Conservation (phyloP, 2,888 invertebrate genomes). For the Alitta virens region DNA sequence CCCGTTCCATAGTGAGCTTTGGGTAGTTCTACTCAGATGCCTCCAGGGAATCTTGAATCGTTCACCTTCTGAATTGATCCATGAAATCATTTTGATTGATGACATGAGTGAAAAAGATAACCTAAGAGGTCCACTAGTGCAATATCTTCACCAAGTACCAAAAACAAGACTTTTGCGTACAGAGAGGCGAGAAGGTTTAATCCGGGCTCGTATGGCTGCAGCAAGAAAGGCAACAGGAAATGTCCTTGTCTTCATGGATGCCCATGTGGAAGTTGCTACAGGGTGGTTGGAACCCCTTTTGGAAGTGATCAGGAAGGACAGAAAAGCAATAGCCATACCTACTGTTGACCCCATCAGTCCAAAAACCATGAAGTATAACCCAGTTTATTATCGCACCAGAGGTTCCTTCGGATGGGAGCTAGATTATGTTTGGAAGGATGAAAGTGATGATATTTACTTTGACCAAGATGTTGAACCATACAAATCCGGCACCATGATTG, state of each 20-base stretch:
- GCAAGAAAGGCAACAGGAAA: constrained; percentile 10
- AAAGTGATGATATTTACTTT: not conserved
- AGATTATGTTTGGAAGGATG: constrained; percentile 12
- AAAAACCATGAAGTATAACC: not conserved
- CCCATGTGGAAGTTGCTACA: constrained; percentile 9
- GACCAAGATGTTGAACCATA: not conserved
- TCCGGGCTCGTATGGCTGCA: constrained; percentile 6
- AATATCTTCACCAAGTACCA: not conserved
- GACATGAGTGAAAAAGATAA: constrained; percentile 10
- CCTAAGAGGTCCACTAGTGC: constrained; percentile 1
- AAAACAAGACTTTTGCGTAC: not conserved
- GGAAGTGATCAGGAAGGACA: not conserved
- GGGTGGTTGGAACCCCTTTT: constrained; percentile 12
- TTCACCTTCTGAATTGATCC: constrained; percentile 3
- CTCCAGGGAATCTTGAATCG: not conserved
- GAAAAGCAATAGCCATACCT: constrained; percentile 8
- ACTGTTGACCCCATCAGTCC: constrained; percentile 5
- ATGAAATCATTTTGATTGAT: constrained; percentile 17
- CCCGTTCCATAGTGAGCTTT: constrained; percentile 15
- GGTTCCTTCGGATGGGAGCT: constrained; percentile 11
- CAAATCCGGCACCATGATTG: constrained; percentile 24
- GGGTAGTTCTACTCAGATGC: constrained; percentile 6
- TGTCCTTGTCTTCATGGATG: constrained; percentile 10
- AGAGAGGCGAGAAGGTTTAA: constrained; percentile 6
- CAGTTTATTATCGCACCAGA: not conserved